These are phyloP conservation scores for Thripadectes ignobilis DNA, from an alignment of 2,797 vertebrate genomes.

Conservation along the genomic window DNA sequence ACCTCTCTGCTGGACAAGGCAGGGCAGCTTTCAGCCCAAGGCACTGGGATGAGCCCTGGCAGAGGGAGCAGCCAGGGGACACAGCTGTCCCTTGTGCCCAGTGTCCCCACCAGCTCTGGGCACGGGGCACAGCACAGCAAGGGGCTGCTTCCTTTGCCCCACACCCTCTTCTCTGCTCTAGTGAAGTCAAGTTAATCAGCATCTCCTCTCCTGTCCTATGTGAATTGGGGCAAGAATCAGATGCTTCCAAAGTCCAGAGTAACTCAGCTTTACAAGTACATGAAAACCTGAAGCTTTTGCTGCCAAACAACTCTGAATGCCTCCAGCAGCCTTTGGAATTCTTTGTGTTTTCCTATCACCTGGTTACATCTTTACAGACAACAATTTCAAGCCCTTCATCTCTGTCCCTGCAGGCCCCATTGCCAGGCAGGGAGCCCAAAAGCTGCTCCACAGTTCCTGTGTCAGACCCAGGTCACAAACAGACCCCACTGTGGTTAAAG, in stretches of 20 bases:
- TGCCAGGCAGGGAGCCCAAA: background rate
- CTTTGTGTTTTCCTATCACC: background rate
- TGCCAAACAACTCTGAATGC: background rate
- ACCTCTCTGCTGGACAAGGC: rapidly evolving
- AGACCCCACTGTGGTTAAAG: background rate
- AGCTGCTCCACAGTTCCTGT: background rate
- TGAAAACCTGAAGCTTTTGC: background rate
- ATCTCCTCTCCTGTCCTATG: background rate
- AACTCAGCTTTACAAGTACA: background rate
- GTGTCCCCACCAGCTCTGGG: rapidly evolving
- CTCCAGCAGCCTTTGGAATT: background rate
- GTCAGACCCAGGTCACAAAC: background rate
- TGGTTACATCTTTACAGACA: background rate
- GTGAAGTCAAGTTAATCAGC: rapidly evolving
- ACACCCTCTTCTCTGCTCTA: background rate
- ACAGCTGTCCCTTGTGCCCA: background rate
- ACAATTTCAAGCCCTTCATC: background rate
- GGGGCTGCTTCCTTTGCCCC: background rate
- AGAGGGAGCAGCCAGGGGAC: rapidly evolving
- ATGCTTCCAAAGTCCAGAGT: rapidly evolving
- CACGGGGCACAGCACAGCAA: background rate
- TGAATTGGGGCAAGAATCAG: rapidly evolving
- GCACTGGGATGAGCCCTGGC: rapidly evolving
- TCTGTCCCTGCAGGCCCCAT: background rate
- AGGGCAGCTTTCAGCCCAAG: background rate